A percentile compares a stretch with the other conserved stretches of the same genome.
Conservation (phyloP, 1,140 invertebrate genomes). For the Drosophila pachea region DNA sequence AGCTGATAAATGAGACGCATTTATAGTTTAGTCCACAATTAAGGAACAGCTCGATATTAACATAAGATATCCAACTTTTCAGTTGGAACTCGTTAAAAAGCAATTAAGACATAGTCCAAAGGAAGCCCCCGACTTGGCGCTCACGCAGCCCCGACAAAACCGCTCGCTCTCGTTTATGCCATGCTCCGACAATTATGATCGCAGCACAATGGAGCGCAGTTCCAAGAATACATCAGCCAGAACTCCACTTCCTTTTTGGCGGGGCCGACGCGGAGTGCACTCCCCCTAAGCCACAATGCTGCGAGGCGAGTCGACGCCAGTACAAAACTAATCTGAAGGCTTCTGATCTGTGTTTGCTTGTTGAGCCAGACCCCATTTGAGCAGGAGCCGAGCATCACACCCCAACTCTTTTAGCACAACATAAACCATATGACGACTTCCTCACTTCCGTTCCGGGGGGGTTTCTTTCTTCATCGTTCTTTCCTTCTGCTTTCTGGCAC, state of each 20-base stretch:
- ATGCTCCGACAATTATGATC: conserved; percentile 21
- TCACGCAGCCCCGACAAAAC: background rate
- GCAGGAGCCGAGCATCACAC: conserved; percentile 26
- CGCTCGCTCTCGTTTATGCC: background rate
- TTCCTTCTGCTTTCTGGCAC: background rate
- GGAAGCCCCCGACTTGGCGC: background rate
- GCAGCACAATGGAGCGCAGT: conserved; percentile 27
- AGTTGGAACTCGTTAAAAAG: too few species aligned
- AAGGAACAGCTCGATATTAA: too few species aligned
- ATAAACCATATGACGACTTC: conserved; percentile 72
- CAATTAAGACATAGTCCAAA: background rate
- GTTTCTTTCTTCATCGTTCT: background rate
- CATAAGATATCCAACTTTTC: too few species aligned
- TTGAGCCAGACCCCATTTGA: conserved; percentile 43
- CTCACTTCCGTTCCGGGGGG: conserved; percentile 65
- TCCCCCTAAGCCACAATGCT: conserved; percentile 29
- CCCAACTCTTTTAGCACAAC: conserved; percentile 69
- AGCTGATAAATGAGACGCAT: background rate
- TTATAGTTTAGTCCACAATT: too few species aligned
- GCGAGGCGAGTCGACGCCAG: conserved; percentile 16
- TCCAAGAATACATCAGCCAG: conserved; percentile 46
- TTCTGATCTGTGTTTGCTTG: conserved; percentile 59
- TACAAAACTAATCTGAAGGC: conserved; percentile 50
- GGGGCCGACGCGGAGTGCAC: conserved; percentile 1
- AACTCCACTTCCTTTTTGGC: conserved; percentile 25